These are phyloP conservation scores for Brachyptera putata DNA, from an alignment of 2,888 invertebrate species.

Conservation along the genomic window DNA sequence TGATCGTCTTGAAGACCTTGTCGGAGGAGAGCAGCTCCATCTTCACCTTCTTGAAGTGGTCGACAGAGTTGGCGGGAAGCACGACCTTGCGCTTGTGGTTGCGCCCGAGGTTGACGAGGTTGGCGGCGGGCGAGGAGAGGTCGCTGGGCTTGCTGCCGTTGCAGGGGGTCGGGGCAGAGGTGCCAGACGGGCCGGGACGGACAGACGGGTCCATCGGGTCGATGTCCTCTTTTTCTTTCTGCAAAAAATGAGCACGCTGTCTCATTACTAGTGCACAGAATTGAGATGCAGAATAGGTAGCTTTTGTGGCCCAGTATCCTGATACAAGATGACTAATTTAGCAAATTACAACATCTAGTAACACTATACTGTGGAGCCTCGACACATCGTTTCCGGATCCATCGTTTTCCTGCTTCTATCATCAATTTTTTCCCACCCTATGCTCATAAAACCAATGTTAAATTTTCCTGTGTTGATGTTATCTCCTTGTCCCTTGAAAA, in stretches of 20 bases:
- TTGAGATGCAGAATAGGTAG: neutral
- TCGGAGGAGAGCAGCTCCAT: neutral
- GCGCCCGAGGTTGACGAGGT: too few species aligned
- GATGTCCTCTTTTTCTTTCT: conserved; percentile 11
- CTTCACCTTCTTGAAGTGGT: conserved; percentile 5
- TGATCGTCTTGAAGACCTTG: neutral
- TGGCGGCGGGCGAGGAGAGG: too few species aligned
- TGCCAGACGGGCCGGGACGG: neutral
- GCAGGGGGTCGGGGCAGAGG: neutral
- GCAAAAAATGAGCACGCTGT: neutral
- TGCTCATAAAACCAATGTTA: too few species aligned
- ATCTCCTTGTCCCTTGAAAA: too few species aligned
- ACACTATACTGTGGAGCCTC: too few species aligned
- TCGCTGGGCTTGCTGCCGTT: neutral
- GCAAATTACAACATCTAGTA: too few species aligned
- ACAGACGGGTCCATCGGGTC: neutral
- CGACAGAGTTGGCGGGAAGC: neutral
- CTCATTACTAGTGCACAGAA: neutral
- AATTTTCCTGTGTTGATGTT: too few species aligned
- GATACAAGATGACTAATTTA: neutral
- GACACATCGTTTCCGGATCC: too few species aligned
- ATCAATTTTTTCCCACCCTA: too few species aligned
- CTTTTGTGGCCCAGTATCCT: neutral
- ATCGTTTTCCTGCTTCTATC: too few species aligned
- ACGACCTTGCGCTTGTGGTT: neutral